Evolutionary conservation across 2,797 vertebrate genomes (phyloP).

Genomic region (Diplodus puntazzo): DNA sequence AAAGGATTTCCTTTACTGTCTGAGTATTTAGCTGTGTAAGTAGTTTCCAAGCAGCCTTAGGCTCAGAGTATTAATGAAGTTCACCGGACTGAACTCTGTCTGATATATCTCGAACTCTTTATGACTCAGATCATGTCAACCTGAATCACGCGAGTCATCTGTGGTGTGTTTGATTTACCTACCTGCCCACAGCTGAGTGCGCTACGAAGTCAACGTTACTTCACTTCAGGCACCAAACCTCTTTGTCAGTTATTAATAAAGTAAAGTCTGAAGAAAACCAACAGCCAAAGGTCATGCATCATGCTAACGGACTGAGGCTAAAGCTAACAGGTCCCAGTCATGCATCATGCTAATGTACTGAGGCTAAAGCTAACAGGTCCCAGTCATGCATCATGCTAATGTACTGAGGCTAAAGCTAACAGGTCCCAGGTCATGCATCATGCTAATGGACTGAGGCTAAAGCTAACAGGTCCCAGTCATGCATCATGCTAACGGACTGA

Average conservation of each 20-base stretch:
- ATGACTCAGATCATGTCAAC: constrained; percentile 29
- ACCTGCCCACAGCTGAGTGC: constrained; percentile 14
- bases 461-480: neutral
- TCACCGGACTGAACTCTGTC: constrained; percentile 14
- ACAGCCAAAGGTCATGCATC: neutral
- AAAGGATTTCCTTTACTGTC: neutral
- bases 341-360: too few species aligned
- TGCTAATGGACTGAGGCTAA: too few species aligned
- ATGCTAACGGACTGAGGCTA: constrained; percentile 1
- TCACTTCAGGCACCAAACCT: neutral
- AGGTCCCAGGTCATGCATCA: neutral
- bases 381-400: neutral
- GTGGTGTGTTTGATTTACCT: constrained; percentile 21
- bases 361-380: neutral
- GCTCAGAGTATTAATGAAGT: constrained; percentile 11
- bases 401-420: neutral
- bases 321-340: too few species aligned
- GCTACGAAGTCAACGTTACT: neutral
- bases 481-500: neutral
- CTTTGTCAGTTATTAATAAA: neutral
- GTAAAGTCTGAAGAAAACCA: neutral
- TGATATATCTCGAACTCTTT: neutral
- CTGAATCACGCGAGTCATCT: neutral
- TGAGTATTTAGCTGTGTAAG: neutral
- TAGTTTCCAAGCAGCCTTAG: neutral